These are phyloP conservation scores for Apis dorsata DNA, from an alignment of 1,140 invertebrate genomes.

Conservation along the genomic window DNA sequence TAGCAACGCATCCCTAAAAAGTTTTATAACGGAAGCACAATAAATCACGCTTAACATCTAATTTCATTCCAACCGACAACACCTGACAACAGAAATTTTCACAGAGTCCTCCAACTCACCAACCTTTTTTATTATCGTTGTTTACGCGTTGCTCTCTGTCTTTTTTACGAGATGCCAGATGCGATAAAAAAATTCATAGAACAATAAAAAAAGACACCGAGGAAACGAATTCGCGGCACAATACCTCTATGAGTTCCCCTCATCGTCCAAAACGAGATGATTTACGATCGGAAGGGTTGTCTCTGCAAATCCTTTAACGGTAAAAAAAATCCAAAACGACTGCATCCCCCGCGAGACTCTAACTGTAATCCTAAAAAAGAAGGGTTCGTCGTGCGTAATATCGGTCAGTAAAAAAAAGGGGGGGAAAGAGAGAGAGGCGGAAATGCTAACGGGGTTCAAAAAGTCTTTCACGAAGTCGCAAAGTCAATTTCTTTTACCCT, in stretches of 20 bases:
- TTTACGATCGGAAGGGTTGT: constrained; percentile 31
- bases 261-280: neutral
- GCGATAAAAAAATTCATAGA: constrained; percentile 15
- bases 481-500: constrained; percentile 56
- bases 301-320: neutral
- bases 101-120: no score
- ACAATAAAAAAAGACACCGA: neutral
- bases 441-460: constrained; percentile 62
- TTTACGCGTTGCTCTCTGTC: no score
- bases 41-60: neutral
- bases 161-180: neutral
- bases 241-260: neutral
- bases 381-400: constrained; percentile 21
- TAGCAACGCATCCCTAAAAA: no score
- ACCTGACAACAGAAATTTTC: neutral
- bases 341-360: neutral
- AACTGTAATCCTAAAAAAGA: constrained; percentile 20
- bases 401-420: constrained; percentile 11
- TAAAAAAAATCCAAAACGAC: neutral
- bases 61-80: neutral
- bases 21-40: neutral
- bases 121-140: neutral
- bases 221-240: neutral
- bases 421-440: neutral
- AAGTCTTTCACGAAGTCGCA: constrained; percentile 24